Percentiles rank a stretch among this genome's conserved stretches.
Evolutionary conservation across 2,888 invertebrate genomes (phyloP).

Genomic region (Chromoteleia sp.): DNA sequence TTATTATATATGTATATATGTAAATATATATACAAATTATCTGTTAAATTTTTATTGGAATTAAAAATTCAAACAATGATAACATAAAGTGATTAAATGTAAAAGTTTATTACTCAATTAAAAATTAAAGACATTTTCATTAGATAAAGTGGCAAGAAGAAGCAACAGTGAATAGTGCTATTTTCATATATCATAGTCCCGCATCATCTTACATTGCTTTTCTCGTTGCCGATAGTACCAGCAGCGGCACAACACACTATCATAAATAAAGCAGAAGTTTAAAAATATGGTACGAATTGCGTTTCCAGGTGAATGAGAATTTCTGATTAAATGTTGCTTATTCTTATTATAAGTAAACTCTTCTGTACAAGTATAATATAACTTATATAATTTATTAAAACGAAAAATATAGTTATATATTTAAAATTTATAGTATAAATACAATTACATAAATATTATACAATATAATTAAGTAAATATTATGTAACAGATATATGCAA

Average conservation of each 20-base stretch:
- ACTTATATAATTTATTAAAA: too few species aligned
- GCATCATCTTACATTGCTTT: slow-evolving; percentile 41
- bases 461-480: too few species aligned
- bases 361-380: too few species aligned
- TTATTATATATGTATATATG: too few species aligned
- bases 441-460: too few species aligned
- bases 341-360: not conserved
- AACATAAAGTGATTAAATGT: not conserved
- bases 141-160: slow-evolving; percentile 9
- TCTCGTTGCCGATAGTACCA: slow-evolving; percentile 47
- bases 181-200: slow-evolving; percentile 53
- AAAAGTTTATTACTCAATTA: slow-evolving; percentile 18
- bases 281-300: slow-evolving; percentile 26
- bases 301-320: not conserved
- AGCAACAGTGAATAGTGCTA: not conserved
- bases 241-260: slow-evolving; percentile 41
- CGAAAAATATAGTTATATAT: too few species aligned
- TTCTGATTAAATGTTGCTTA: not conserved
- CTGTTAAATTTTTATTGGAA: too few species aligned
- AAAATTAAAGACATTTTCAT: slow-evolving; percentile 1
- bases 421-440: too few species aligned
- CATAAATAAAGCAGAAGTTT: slow-evolving; percentile 48
- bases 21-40: too few species aligned
- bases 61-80: slow-evolving; percentile 5
- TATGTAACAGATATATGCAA: too few species aligned